phyloP scores from a whole-genome alignment of 2,797 vertebrate species.

The Spatula clypeata region DNA sequence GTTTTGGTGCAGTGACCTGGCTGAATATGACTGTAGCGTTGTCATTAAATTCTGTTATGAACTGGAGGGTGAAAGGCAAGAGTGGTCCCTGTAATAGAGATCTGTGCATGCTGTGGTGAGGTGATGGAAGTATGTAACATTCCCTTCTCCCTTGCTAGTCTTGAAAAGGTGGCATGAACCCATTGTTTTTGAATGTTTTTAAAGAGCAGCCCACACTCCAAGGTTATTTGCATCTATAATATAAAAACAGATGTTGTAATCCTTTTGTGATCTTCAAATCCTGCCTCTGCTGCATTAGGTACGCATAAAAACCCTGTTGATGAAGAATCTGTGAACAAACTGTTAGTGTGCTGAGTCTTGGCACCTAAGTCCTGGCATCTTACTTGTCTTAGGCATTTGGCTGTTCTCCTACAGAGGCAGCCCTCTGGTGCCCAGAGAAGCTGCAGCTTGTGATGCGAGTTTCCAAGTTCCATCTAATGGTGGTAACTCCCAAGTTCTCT shows the following conservation, averaged over 20 bases:
- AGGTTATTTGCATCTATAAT: fast-evolving
- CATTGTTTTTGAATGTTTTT: neutral
- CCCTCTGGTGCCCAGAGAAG: neutral
- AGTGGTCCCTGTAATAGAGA: neutral
- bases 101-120: fast-evolving
- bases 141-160: neutral
- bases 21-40: fast-evolving
- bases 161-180: neutral
- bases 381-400: fast-evolving
- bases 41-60: neutral
- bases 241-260: neutral
- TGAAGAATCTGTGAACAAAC: neutral
- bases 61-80: neutral
- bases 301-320: neutral
- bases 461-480: neutral
- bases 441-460: fast-evolving
- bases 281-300: neutral
- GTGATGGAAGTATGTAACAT: fast-evolving
- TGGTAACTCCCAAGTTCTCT: neutral
- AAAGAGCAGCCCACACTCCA: neutral
- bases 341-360: fast-evolving
- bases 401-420: fast-evolving
- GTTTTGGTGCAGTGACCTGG: neutral
- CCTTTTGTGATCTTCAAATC: neutral
- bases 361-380: neutral